A percentile compares a stretch with the other conserved stretches of the same genome.
Conservation (phyloP, 1,140 invertebrate genomes). For the Tribolium madens region DNA sequence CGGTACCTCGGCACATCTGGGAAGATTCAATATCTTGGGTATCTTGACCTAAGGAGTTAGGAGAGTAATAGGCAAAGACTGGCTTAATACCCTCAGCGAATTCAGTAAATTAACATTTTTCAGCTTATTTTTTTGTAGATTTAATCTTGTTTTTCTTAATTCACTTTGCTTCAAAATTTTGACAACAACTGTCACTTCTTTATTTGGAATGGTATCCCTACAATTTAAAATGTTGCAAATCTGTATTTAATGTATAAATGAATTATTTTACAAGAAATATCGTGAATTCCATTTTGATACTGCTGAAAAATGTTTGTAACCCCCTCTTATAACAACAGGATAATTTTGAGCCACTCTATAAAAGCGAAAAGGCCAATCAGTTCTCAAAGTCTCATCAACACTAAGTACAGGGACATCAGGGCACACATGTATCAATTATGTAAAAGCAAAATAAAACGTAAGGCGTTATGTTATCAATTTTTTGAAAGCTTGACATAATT, state of each 20-base stretch:
- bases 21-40: no score
- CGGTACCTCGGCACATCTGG: no score
- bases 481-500: no score
- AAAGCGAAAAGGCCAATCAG: slow-evolving; percentile 69
- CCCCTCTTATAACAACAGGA: slow-evolving; percentile 74
- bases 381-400: background rate
- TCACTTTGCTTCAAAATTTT: no score
- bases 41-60: no score
- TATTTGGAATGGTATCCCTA: slow-evolving; percentile 71
- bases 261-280: slow-evolving; percentile 70
- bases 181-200: slow-evolving; percentile 78
- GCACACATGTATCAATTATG: slow-evolving; percentile 48
- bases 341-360: slow-evolving; percentile 76
- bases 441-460: background rate
- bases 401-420: slow-evolving; percentile 26
- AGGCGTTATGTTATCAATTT: no score
- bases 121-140: no score
- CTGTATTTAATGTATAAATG: background rate
- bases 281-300: slow-evolving; percentile 73
- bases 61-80: no score
- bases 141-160: no score
- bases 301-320: slow-evolving; percentile 71
- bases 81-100: no score
- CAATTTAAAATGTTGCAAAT: background rate
- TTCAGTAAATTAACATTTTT: no score